phyloP scores from a whole-genome alignment of 2,113 vertebrate genomes.

The Sciurus niger region DNA sequence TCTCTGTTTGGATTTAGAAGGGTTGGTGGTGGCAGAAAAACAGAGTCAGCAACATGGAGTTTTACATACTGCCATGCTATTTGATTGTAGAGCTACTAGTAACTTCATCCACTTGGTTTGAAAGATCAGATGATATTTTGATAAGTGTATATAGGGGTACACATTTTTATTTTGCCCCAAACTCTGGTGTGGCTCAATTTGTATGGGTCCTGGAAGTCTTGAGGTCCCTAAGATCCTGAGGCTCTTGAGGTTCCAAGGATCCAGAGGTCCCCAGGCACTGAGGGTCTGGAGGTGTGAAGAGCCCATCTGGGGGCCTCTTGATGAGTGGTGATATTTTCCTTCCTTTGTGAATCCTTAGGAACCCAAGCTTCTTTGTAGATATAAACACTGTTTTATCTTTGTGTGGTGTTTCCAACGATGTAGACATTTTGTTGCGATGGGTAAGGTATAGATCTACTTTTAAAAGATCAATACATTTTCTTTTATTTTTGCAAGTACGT shows the following conservation, averaged over 20 bases:
- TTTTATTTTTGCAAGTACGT: not conserved
- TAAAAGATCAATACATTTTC: not conserved
- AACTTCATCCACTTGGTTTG: not conserved
- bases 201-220: not conserved
- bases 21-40: too few relatives aligned
- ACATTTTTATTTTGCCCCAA: not conserved
- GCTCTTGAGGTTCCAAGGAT: not conserved
- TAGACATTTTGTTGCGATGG: not conserved
- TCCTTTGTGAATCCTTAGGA: not conserved
- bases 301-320: rapidly evolving
- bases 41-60: not conserved
- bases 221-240: not conserved
- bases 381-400: not conserved
- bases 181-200: not conserved
- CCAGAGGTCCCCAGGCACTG: too few relatives aligned
- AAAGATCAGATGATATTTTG: not conserved
- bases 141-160: not conserved
- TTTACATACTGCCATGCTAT: not conserved
- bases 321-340: not conserved
- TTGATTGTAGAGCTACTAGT: not conserved
- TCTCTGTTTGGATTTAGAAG: not conserved
- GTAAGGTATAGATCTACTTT: not conserved
- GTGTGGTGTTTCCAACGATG: too few relatives aligned
- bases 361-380: not conserved
- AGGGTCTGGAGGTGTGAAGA: not conserved